Conservation (phyloP, 2,113 vertebrate species). For the Labrus mixtus region DNA sequence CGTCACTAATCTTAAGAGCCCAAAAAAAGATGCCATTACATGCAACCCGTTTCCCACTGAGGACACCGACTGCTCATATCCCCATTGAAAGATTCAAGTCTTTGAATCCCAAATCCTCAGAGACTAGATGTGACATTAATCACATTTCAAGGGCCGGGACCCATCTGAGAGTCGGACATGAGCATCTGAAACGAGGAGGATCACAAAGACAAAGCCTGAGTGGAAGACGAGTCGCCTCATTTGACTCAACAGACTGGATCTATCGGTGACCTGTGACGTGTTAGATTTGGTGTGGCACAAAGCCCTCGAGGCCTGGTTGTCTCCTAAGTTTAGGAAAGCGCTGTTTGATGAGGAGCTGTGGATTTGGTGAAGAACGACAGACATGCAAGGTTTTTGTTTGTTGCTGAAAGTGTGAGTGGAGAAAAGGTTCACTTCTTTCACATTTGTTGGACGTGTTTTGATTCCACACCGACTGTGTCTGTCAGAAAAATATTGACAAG, state of each 20-base stretch:
- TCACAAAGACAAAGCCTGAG: constrained; percentile 42
- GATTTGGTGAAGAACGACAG: background rate
- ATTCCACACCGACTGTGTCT: constrained; percentile 24
- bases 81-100: constrained; percentile 6
- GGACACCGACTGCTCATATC: constrained; percentile 16
- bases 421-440: background rate
- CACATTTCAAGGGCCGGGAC: constrained; percentile 54
- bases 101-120: constrained; percentile 49
- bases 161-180: constrained; percentile 49
- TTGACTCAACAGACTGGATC: constrained; percentile 44
- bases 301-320: background rate
- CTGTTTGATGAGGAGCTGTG: constrained; percentile 17
- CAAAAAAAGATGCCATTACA: constrained; percentile 41
- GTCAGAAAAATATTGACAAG: constrained; percentile 44
- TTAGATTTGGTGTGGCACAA: constrained; percentile 26
- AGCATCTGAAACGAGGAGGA: constrained; percentile 56
- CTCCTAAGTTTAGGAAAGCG: constrained; percentile 6
- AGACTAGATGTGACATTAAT: constrained; percentile 67
- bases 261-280: background rate
- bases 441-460: background rate
- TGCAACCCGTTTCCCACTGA: background rate
- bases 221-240: constrained; percentile 38
- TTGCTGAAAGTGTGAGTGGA: background rate
- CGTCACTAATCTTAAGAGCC: constrained; percentile 27
- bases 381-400: background rate